Evolutionary conservation across 2,113 vertebrate species (phyloP), one percentile per base, ranked within the genome.

Genomic region (Herpailurus yagouaroundi): DNA sequence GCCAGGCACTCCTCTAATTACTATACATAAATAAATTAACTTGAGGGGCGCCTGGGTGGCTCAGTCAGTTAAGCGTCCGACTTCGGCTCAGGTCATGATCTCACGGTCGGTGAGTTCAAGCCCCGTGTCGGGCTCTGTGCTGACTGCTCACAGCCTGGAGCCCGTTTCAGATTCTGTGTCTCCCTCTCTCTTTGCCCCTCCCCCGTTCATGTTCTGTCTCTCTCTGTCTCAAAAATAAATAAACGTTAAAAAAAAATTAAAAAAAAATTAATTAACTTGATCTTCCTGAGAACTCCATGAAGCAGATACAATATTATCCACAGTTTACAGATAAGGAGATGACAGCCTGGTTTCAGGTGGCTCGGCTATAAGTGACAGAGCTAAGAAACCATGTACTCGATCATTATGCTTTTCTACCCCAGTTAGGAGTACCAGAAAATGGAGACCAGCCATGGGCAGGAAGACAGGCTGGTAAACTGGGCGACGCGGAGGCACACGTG

Each of bases 401-500:
- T 7, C 52, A 19, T 27, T 21, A 9, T 7, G 19, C 55, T 95
- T 66, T 66, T 31, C 55, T 7, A 14, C 21, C 57, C 74, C 76
- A 77, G 18, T 41, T 29, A 76, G 45, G 57, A 74, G 82, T 45
- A 16, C 38, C 16, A 68, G 52, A 31, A 77, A 31, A 60, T 27
- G 74, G 31, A 29, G 31, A 14, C 1, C 15, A 23, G 33, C n/a
- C 33, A 33, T 31, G 66, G 45, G 36, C 18, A 89, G 45, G 41
- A 18, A 83, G 52, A 66, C 41, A 73, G 84, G 50, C 29, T 45
- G 27, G 11, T 33, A 27, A 55, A 29, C 31, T 7, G 85, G 5
- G 60, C 0, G 0, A 8, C 38, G 8, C 0, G 5, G 36, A 96
- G 33, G 31, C 29, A 4, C 15, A 1, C 1, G 0, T 2, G 5